Percentiles rank a stretch among this genome's conserved stretches.
phyloP scores from a whole-genome alignment of 2,113 vertebrate genomes.

The Trogon surrucura region DNA sequence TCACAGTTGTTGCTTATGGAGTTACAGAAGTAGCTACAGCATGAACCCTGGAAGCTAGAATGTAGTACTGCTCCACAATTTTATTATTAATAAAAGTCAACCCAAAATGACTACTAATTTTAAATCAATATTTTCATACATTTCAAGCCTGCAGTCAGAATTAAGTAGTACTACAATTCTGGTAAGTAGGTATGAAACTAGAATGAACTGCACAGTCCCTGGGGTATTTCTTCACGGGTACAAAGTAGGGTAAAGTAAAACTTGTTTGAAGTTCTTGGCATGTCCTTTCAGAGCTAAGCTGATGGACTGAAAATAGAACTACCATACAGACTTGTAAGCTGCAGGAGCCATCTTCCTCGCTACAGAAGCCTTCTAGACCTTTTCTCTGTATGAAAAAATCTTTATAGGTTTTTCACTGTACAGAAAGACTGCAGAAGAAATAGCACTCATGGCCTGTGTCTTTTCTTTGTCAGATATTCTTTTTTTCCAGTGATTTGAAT shows the following conservation, averaged over 20 bases:
- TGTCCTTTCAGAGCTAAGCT: not conserved
- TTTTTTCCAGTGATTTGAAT: not conserved
- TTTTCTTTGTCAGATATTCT: not conserved
- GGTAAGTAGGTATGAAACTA: not conserved
- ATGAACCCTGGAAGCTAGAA: not conserved
- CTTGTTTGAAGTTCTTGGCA: not conserved
- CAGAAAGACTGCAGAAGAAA: not conserved
- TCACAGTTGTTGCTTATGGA: not conserved
- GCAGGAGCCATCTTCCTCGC: not conserved
- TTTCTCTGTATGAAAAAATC: not conserved
- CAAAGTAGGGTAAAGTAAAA: not conserved
- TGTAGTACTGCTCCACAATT: not conserved
- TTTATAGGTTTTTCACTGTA: not conserved
- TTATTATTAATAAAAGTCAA: not conserved
- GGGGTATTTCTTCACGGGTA: not conserved
- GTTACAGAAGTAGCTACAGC: not conserved
- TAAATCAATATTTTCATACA: not conserved
- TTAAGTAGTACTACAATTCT: not conserved
- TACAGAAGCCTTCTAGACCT: not conserved
- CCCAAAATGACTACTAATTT: not conserved
- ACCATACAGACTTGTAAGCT: not conserved
- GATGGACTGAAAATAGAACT: not conserved
- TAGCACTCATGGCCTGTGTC: not conserved
- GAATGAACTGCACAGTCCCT: not conserved
- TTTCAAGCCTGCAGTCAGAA: not conserved